Evolutionary conservation across 2,113 vertebrate genomes (phyloP).

Genomic region (Chaenogobius annularis): DNA sequence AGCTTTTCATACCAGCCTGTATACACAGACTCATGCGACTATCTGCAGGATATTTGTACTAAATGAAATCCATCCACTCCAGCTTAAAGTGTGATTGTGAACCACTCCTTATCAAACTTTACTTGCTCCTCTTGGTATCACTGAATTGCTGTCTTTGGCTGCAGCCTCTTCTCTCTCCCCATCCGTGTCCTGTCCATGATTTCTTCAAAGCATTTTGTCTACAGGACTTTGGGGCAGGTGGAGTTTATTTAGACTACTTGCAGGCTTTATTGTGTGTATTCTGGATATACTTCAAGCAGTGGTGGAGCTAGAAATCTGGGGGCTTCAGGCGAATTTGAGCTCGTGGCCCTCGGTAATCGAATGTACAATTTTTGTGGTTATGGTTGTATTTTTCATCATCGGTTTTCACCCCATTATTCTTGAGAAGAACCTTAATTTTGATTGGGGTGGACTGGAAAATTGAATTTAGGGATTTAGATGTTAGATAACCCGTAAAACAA

Average conservation of each 20-base stretch:
- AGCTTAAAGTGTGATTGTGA: constrained; percentile 36
- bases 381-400: no score
- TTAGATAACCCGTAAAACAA: no score
- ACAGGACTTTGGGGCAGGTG: constrained; percentile 33
- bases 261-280: constrained; percentile 10
- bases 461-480: no score
- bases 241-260: constrained; percentile 46
- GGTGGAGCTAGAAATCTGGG: no score
- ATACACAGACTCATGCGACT: constrained; percentile 22
- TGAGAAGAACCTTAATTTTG: no score
- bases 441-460: no score
- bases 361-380: no score
- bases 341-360: not conserved
- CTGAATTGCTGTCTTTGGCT: constrained; percentile 61
- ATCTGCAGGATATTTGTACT: constrained; percentile 53
- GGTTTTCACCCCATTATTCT: no score
- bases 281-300: constrained; percentile 44
- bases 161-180: constrained; percentile 39
- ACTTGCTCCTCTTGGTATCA: constrained; percentile 35
- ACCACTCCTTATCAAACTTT: constrained; percentile 34
- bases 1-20: constrained; percentile 28
- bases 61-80: constrained; percentile 46
- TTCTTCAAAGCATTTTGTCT: constrained; percentile 37
- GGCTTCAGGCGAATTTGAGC: no score
- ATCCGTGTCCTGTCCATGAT: constrained; percentile 2